A percentile compares a stretch with the other conserved stretches of the same genome.
phyloP scores from a whole-genome alignment of 2,113 vertebrate genomes.

The Sinocyclocheilus maitianheensis region DNA sequence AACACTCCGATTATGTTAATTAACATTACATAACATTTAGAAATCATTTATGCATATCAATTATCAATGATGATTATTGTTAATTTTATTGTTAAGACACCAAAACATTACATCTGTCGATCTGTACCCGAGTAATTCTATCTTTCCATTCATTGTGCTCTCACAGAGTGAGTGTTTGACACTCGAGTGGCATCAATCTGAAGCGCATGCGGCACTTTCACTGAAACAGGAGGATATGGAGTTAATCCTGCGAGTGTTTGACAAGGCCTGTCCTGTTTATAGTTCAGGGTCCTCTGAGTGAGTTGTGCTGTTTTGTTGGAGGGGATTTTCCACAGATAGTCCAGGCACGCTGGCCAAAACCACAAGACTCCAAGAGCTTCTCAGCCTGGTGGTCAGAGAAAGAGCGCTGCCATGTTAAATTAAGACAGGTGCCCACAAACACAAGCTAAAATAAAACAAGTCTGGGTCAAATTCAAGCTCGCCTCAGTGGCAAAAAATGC shows the following conservation, averaged over 20 bases:
- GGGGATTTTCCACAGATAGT: constrained; percentile 51
- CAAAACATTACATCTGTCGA: background rate
- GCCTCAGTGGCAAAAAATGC: constrained; percentile 22
- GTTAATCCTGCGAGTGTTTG: constrained; percentile 21
- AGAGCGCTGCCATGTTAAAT: constrained; percentile 45
- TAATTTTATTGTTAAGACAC: background rate
- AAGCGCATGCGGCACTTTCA: background rate
- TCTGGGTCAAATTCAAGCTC: constrained; percentile 23
- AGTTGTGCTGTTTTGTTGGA: constrained; percentile 18
- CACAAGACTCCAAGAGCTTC: constrained; percentile 40
- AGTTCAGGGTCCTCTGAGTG: constrained; percentile 29
- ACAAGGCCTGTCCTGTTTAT: constrained; percentile 30
- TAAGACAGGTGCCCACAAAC: constrained; percentile 33
- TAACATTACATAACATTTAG: background rate
- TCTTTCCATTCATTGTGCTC: background rate
- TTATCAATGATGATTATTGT: background rate
- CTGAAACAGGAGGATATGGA: constrained; percentile 14
- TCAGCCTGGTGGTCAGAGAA: constrained; percentile 43
- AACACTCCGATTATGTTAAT: too few species aligned
- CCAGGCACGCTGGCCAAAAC: constrained; percentile 39
- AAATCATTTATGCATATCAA: background rate
- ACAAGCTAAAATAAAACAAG: constrained; percentile 40
- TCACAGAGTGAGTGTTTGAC: background rate
- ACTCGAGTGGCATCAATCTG: background rate
- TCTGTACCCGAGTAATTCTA: background rate